Conservation (phyloP, 2,888 invertebrate species). For the Pterostichus niger region DNA sequence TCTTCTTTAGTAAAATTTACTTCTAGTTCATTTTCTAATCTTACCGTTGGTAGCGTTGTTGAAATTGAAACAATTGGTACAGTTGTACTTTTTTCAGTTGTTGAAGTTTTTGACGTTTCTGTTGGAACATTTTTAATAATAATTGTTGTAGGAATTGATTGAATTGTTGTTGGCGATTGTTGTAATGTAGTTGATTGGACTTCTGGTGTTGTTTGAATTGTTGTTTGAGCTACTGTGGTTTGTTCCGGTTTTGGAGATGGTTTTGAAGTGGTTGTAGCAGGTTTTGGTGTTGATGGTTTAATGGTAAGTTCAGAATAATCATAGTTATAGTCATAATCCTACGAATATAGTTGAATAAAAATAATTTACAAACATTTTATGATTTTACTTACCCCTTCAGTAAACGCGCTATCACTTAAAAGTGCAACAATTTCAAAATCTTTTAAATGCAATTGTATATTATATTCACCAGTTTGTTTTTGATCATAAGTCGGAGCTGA, state of each 20-base stretch:
- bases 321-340: constrained; percentile 87
- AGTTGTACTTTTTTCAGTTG: constrained; percentile 31
- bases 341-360: constrained; percentile 65
- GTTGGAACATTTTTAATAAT: neutral
- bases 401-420: constrained; percentile 80
- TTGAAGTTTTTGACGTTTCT: constrained; percentile 2
- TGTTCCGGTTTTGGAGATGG: constrained; percentile 55
- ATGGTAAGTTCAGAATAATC: constrained; percentile 86
- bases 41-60: constrained; percentile 24
- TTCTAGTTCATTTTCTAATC: constrained; percentile 56
- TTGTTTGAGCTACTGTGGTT: constrained; percentile 45
- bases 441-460: constrained; percentile 89
- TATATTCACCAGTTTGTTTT: constrained; percentile 88
- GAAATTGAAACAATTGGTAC: neutral
- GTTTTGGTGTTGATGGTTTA: constrained; percentile 78
- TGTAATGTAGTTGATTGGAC: constrained; percentile 62
- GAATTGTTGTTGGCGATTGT: constrained; percentile 22
- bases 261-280: constrained; percentile 67
- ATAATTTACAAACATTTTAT: neutral
- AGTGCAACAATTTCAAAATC: constrained; percentile 87
- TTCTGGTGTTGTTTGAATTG: constrained; percentile 61
- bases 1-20: constrained; percentile 70
- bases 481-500: constrained; percentile 81
- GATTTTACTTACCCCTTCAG: constrained; percentile 80
- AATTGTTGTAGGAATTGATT: constrained; percentile 35